Percentiles rank a stretch among this genome's conserved stretches.
These are phyloP conservation scores for Leucoma salicis DNA, from an alignment of 2,888 invertebrate species.

Conservation along the genomic window DNA sequence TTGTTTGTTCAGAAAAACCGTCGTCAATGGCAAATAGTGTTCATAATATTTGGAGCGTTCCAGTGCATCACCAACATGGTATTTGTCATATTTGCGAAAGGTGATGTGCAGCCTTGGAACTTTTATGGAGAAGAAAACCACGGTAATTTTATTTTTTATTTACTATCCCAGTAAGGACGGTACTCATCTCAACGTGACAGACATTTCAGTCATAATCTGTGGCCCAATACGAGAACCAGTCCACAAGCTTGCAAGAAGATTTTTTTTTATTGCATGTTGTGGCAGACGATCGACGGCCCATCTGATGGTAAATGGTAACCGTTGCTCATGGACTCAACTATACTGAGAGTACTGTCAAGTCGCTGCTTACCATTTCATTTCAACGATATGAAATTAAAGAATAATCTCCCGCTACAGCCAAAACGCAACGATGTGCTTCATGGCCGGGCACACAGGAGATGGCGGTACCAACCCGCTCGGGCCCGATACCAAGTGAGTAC, in stretches of 20 bases:
- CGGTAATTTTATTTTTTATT: conserved; percentile 3
- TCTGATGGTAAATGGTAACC: neutral
- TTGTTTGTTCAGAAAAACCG: neutral
- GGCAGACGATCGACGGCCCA: neutral
- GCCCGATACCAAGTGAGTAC: too few species aligned
- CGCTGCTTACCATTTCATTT: too few species aligned
- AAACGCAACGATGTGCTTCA: too few species aligned
- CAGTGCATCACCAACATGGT: conserved; percentile 83
- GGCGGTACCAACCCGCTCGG: too few species aligned
- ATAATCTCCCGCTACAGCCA: too few species aligned
- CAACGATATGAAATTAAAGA: too few species aligned
- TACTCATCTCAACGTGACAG: neutral
- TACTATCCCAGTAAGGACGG: neutral
- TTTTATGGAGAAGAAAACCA: conserved; percentile 37
- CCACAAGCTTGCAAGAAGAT: neutral
- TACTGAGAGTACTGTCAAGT: too few species aligned
- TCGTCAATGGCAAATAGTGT: neutral
- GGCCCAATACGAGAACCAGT: too few species aligned
- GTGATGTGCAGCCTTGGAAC: conserved; percentile 87
- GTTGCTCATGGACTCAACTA: too few species aligned
- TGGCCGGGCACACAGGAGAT: too few species aligned
- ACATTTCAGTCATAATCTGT: too few species aligned
- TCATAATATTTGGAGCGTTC: conserved; percentile 80
- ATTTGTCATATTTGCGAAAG: conserved; percentile 85
- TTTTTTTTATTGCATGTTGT: neutral